These are phyloP conservation scores for Ormyrus thymus DNA, from an alignment of 2,888 invertebrate genomes.

Conservation along the genomic window DNA sequence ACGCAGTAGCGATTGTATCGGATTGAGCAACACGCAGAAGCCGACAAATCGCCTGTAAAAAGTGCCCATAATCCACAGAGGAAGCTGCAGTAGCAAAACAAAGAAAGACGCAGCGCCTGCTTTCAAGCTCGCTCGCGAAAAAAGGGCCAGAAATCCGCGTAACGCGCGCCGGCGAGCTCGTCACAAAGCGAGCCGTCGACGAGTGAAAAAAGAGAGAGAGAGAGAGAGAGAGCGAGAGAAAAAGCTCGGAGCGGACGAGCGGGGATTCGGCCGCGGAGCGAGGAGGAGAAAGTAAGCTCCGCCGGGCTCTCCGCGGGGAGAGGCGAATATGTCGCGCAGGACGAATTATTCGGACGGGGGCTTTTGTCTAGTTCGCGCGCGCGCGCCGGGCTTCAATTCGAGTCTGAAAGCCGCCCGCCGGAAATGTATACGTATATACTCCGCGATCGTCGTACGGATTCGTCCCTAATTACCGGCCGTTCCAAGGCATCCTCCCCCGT, in stretches of 20 bases:
- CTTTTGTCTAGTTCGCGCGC: constrained; percentile 33
- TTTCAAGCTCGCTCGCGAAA: no score
- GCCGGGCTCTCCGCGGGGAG: background rate
- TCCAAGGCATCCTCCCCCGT: background rate
- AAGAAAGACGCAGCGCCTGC: no score
- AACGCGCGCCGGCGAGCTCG: no score
- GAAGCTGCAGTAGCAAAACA: no score
- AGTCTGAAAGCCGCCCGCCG: constrained; percentile 7
- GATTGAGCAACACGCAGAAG: no score
- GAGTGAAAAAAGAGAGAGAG: constrained; percentile 9
- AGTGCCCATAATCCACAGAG: no score
- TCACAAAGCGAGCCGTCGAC: background rate
- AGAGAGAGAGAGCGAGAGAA: constrained; percentile 30
- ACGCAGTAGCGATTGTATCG: no score
- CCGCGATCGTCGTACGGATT: constrained; percentile 30
- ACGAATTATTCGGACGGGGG: constrained; percentile 37
- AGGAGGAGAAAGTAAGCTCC: no score
- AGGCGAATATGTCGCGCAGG: background rate
- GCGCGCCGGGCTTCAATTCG: constrained; percentile 28
- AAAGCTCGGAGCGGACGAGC: background rate
- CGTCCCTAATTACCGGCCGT: constrained; percentile 41
- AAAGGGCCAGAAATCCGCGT: no score
- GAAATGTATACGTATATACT: background rate
- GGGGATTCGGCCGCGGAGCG: background rate
- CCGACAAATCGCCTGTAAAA: no score